Evolutionary conservation across 2,888 invertebrate species (phyloP).

Genomic region (Lacanobia oleracea): DNA sequence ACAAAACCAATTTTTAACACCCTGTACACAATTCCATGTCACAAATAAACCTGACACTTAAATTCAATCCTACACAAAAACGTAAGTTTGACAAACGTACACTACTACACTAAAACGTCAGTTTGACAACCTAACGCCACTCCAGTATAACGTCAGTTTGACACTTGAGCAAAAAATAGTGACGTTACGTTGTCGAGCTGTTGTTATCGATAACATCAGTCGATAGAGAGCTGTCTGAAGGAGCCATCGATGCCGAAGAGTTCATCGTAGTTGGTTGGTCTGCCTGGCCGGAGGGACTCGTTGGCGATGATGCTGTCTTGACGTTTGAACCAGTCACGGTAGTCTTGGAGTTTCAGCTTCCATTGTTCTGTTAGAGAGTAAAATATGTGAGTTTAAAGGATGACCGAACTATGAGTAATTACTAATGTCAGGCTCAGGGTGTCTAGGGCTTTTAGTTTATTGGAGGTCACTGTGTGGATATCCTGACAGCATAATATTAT

Average conservation of each 20-base stretch:
- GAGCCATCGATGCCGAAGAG: constrained; percentile 97
- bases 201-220: constrained; percentile 86
- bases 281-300: constrained; percentile 95
- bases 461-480: background rate
- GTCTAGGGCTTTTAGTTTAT: background rate
- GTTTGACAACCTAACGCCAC: constrained; percentile 23
- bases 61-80: constrained; percentile 2
- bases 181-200: constrained; percentile 14
- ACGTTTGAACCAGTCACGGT: constrained; percentile 94
- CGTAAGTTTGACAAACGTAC: background rate
- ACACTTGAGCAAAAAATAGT: constrained; percentile 30
- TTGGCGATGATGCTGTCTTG: constrained; percentile 94
- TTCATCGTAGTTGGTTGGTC: constrained; percentile 96
- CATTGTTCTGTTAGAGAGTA: constrained; percentile 91
- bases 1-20: background rate
- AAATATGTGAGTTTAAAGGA: background rate
- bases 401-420: no score
- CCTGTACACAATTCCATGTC: constrained; percentile 15
- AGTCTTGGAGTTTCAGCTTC: constrained; percentile 93
- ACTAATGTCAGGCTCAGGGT: no score
- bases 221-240: constrained; percentile 95
- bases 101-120: constrained; percentile 8
- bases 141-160: constrained; percentile 13
- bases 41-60: background rate
- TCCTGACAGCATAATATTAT: no score